These are phyloP conservation scores for Nephrotoma appendiculata DNA, from an alignment of 2,888 invertebrate genomes.

Conservation along the genomic window DNA sequence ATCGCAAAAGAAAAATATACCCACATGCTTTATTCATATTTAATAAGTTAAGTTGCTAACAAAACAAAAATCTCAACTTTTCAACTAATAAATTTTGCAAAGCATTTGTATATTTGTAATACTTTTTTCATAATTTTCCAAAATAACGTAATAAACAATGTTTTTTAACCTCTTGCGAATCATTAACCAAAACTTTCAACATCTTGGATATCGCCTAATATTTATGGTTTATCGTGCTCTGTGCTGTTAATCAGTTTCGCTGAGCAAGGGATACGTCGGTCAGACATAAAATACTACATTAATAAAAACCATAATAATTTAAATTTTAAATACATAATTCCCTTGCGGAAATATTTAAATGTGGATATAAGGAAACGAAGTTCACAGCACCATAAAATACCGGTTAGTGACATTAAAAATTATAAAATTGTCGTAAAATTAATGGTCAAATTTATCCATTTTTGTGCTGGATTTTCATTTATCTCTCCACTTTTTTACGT, in stretches of 20 bases:
- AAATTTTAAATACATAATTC: background rate
- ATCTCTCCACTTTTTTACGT: background rate
- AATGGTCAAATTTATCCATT: background rate
- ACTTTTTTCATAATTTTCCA: too few species aligned
- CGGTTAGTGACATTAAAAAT: background rate
- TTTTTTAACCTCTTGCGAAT: too few species aligned
- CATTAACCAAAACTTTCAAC: too few species aligned
- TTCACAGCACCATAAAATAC: background rate
- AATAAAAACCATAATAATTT: background rate
- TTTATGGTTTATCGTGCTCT: background rate
- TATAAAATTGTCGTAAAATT: background rate
- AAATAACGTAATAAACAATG: too few species aligned
- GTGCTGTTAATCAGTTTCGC: background rate
- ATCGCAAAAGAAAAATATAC: too few species aligned
- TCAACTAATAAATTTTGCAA: too few species aligned
- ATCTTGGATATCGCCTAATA: too few species aligned
- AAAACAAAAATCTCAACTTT: too few species aligned
- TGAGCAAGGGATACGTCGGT: background rate
- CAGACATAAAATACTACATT: background rate
- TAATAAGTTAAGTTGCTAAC: too few species aligned
- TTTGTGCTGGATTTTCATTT: background rate
- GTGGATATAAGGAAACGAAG: background rate
- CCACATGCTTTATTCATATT: too few species aligned
- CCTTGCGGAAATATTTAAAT: background rate
- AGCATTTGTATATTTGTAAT: too few species aligned